Conservation (phyloP, 2,113 vertebrate species). For the Tetrao urogallus region DNA sequence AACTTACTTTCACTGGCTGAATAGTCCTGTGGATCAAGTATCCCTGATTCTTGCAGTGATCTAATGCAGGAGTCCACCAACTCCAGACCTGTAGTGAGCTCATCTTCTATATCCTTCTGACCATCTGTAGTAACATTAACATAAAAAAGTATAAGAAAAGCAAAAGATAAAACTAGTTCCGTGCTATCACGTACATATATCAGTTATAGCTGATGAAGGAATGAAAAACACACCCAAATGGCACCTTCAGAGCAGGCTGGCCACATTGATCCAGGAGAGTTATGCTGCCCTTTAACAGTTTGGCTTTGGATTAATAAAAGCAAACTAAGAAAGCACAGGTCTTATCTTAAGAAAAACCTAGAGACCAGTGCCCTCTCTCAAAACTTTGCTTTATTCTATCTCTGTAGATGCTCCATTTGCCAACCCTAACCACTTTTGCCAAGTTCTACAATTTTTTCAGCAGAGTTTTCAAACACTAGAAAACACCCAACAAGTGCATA, state of each 20-base stretch:
- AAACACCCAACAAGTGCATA: not conserved
- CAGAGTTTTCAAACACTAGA: not conserved
- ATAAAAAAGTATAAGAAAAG: not conserved
- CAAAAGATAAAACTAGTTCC: not conserved
- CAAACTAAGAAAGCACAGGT: not conserved
- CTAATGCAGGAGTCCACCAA: slow-evolving; percentile 98
- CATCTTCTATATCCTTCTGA: slow-evolving; percentile 98
- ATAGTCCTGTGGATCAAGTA: slow-evolving; percentile 94
- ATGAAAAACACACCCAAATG: not conserved
- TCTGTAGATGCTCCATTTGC: not conserved
- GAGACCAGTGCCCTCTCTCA: not conserved
- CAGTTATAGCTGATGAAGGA: not conserved
- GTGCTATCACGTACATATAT: not conserved
- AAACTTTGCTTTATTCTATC: not conserved
- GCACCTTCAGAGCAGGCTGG: not conserved
- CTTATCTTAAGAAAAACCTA: not conserved
- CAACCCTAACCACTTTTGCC: not conserved
- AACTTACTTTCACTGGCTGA: slow-evolving; percentile 90
- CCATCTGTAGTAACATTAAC: slow-evolving; percentile 82
- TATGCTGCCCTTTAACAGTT: not conserved
- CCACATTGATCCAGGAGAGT: not conserved
- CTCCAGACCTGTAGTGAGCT: slow-evolving; percentile 95
- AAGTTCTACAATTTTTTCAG: not conserved
- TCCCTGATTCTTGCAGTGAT: slow-evolving; percentile 96
- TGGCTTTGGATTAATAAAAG: not conserved